Evolutionary conservation across 2,888 invertebrate genomes (phyloP).

Genomic region (Thecophora atra): DNA sequence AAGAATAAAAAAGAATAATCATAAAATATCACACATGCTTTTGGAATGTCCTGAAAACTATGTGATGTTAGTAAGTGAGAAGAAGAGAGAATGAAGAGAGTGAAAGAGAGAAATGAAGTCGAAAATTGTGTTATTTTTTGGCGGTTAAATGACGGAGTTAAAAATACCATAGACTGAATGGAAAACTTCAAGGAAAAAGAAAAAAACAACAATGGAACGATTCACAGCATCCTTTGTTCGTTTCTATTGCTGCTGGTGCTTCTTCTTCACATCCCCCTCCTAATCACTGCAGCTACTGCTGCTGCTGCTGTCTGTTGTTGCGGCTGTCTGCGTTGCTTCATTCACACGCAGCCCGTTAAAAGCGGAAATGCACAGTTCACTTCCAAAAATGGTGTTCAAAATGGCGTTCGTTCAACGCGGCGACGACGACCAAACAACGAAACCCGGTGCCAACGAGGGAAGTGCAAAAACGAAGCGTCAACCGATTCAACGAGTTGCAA

Average conservation of each 20-base stretch:
- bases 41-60: background rate
- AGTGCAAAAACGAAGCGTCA: background rate
- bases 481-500: conserved; percentile 15
- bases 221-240: background rate
- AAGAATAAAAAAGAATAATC: background rate
- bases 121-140: too few relatives aligned
- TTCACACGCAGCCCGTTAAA: conserved; percentile 27
- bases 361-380: conserved; percentile 34
- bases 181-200: background rate
- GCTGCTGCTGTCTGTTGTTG: background rate
- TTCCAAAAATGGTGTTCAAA: conserved; percentile 28
- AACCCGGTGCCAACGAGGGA: background rate
- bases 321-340: background rate
- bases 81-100: too few relatives aligned
- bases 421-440: background rate
- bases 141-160: too few relatives aligned
- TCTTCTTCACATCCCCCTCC: background rate
- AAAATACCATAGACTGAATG: too few relatives aligned
- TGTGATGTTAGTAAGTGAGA: conserved; percentile 7
- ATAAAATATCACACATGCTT: conserved; percentile 14
- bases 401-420: conserved; percentile 21
- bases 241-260: background rate
- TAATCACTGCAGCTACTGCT: too few relatives aligned
- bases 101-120: too few relatives aligned
- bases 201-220: background rate